These are phyloP conservation scores for Capricornis sumatraensis DNA, from an alignment of 2,113 vertebrate species.

Conservation along the genomic window DNA sequence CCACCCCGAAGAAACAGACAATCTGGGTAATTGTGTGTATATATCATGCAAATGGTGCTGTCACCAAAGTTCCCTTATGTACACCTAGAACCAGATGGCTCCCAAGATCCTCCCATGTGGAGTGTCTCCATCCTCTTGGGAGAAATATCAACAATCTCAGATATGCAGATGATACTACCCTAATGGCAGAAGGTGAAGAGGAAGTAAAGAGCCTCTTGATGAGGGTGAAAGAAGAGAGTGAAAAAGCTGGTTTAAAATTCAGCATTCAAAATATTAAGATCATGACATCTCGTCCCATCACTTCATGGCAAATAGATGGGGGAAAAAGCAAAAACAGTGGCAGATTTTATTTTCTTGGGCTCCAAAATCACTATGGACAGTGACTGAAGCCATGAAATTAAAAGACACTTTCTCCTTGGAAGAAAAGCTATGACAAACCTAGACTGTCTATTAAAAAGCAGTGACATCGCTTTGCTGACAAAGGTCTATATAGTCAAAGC, in stretches of 20 bases:
- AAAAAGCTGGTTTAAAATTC: not conserved
- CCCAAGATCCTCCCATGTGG: too few relatives aligned
- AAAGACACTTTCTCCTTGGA: not conserved
- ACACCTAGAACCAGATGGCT: accelerated
- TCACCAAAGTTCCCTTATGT: not conserved
- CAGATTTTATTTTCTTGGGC: not conserved
- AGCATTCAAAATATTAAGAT: not conserved
- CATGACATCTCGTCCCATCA: not conserved
- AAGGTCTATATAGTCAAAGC: not conserved
- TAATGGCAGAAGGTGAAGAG: not conserved
- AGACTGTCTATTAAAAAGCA: not conserved
- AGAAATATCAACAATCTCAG: not conserved
- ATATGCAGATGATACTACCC: not conserved
- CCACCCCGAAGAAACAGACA: not conserved
- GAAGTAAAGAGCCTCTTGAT: not conserved
- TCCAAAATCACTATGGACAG: not conserved
- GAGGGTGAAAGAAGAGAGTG: not conserved
- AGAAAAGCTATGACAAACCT: not conserved
- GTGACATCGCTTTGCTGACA: not conserved
- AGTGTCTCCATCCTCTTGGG: not conserved
- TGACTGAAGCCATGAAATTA: not conserved
- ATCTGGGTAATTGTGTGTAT: not conserved
- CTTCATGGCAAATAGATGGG: not conserved
- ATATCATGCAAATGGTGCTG: not conserved
- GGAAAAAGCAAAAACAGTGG: not conserved